Base-by-base conservation (phyloP, 2,113 vertebrate genomes). In the Solea solea region DNA sequence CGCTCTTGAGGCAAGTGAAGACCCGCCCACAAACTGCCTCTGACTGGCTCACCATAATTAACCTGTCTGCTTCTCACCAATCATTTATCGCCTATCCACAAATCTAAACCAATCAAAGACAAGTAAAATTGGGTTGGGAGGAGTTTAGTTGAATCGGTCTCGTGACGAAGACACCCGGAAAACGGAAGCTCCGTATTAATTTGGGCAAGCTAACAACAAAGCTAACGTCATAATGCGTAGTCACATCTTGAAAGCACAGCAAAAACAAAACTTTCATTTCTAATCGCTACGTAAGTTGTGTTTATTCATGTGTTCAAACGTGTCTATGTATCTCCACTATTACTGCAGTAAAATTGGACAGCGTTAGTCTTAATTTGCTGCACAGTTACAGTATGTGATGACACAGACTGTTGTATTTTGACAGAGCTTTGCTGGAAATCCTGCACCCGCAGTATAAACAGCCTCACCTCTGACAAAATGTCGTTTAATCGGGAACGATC, bases 81-180 rank as follows among this genome's bases (percentile, higher is more conserved):
- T 55, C 11, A 34, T 34, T 13, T 8, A 12, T 2, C 27, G 13
- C 13, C 53, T 55, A 34, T 6, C 21, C 53, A 28, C 7, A 34
- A 34, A 5, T 7, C 25, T 8, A 3, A 34, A 2, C 53, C 53
- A 55, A 55, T 55, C 53, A 55, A 5, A 27, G 53, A 12, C 53
- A 28, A 11, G 9, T 15, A 56, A 48, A 14, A 13, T 11, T 48
- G 45, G 45, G 10, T 8, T 14, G 14, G 28, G 34, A 9, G 16
- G 16, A 34, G 34, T 34, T 34, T 34, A 34, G 21, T 21, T 34
- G 5, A 34, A 34, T 12, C 21, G 1, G 11, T 16, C 11, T 34
- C 27, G 27, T 14, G 9, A 57, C 76, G 74, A 81, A 66, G 73
- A 27, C 14, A 57, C 52, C 72, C 78, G 84, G 78, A 90, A 89